Base-by-base conservation (phyloP, 2,113 vertebrate species). In the Microcebus murinus region DNA sequence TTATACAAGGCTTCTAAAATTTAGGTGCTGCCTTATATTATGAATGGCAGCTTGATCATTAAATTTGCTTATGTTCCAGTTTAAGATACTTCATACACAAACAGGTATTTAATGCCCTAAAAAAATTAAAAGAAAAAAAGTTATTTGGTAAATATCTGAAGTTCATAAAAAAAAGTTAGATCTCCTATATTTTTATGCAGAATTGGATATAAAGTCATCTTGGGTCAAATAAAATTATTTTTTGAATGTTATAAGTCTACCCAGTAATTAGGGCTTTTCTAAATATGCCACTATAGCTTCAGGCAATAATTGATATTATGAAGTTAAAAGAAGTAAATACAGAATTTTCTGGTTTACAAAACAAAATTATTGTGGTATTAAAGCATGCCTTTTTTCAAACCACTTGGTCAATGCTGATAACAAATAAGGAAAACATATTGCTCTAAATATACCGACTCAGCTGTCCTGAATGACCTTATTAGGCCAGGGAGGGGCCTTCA, bases 1-100 rank as follows among this genome's bases (percentile, higher is more conserved):
- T 97, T 97, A 96, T 93, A 96, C 63, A 98, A 96, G 71, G 36
- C 92, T 94, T 86, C 91, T 97, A 97, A 70, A 87, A 76, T 92
- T 96, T 55, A 95, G 86, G 82, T 73, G 20, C 42, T 84, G 74
- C 57, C 63, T 96, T 88, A 91, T 29, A 65, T 10, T 77, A 45
- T 36, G 39, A 88, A 79, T 34, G 76, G 71, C 29, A 94, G 57
- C 77, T 50, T 67, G 34, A 76, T 52, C 23, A 68, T 63, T 82
- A 36, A 59, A 59, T 48, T 42, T 90, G 83, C 42, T 42, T 90
- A 87, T 42, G 61, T 45, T 89, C 45, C 18, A 73, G 67, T 65
- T 93, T 91, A 95, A 87, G 73, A 55, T 70, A 86, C 17, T 79
- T 70, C 17, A 89, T 6, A 76, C 1, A 83, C 4, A 87, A 87